These are phyloP conservation scores for Cinara cedri DNA, from an alignment of 2,888 invertebrate species.

Conservation along the genomic window DNA sequence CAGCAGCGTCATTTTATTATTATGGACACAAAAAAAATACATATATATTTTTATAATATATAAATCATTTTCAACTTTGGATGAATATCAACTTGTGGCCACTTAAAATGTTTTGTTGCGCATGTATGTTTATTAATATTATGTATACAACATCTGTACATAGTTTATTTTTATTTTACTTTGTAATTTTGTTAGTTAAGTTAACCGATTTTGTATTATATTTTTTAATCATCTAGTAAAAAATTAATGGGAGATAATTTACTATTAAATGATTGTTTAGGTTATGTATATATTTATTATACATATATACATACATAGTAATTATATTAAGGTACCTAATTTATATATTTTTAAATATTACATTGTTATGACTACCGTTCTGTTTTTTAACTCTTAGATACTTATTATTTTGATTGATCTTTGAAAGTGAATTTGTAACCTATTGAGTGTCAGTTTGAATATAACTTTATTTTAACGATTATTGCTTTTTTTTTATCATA, in stretches of 20 bases:
- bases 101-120: constrained; percentile 41
- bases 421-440: constrained; percentile 10
- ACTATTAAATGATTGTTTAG: constrained; percentile 8
- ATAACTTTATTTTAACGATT: constrained; percentile 15
- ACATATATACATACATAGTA: background rate
- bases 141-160: constrained; percentile 34
- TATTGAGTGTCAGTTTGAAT: background rate
- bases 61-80: constrained; percentile 43
- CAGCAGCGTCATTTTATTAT: constrained; percentile 49
- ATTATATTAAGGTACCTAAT: background rate
- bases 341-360: background rate
- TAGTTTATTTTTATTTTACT: constrained; percentile 27
- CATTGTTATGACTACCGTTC: background rate
- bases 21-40: constrained; percentile 24
- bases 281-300: background rate
- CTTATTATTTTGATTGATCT: constrained; percentile 11
- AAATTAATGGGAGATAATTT: background rate
- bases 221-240: constrained; percentile 3
- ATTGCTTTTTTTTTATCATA: constrained; percentile 23
- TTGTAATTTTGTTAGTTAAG: constrained; percentile 19
- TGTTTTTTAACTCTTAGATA: constrained; percentile 1
- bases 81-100: constrained; percentile 41
- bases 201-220: constrained; percentile 19
- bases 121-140: constrained; percentile 20
- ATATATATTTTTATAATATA: no score